Conservation (phyloP, 2,797 vertebrate species). For the Peromyscus eremicus region DNA sequence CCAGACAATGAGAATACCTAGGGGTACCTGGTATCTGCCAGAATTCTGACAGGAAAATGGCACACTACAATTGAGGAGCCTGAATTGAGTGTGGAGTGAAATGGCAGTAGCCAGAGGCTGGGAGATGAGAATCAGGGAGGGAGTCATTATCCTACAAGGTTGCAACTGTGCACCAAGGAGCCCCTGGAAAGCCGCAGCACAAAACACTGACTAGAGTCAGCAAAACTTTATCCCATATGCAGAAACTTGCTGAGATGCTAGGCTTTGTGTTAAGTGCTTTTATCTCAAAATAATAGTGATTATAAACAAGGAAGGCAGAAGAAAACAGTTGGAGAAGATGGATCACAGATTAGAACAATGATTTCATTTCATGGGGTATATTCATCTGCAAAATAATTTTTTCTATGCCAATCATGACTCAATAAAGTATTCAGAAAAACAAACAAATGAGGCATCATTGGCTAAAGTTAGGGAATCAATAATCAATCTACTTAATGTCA, state of each 20-base stretch:
- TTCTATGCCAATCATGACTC: neutral
- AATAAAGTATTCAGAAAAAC: neutral
- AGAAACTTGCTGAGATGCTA: neutral
- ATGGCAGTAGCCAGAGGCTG: too few species aligned
- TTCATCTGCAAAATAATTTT: neutral
- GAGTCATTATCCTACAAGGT: neutral
- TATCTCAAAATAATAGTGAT: neutral
- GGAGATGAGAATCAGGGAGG: neutral
- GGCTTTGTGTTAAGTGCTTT: neutral
- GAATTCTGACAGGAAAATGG: neutral
- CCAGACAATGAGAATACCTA: neutral
- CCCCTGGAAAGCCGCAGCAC: neutral
- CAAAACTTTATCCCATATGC: neutral
- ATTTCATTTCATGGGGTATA: neutral
- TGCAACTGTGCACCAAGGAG: neutral
- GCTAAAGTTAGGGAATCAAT: neutral
- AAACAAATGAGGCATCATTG: neutral
- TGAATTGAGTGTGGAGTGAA: neutral
- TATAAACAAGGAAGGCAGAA: neutral
- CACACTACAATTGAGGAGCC: too few species aligned
- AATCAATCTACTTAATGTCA: constrained; percentile 1
- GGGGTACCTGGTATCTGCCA: too few species aligned
- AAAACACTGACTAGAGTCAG: neutral
- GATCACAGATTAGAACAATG: neutral
- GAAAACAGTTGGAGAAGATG: neutral